Percentiles rank a stretch among this genome's conserved stretches.
These are phyloP conservation scores for Carassius auratus DNA, from an alignment of 2,113 vertebrate genomes.

Conservation along the genomic window DNA sequence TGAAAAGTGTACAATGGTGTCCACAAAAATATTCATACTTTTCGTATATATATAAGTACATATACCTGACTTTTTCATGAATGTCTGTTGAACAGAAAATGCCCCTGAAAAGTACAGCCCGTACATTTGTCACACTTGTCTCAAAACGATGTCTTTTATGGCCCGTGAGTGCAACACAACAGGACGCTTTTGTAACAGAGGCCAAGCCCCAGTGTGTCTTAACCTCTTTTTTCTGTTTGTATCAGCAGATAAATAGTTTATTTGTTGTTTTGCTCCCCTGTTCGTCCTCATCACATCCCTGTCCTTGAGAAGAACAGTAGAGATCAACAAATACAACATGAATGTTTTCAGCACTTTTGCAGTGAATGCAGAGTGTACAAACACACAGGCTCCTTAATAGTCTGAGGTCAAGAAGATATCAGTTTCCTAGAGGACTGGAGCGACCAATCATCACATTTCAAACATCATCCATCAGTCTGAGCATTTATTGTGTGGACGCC, in stretches of 20 bases:
- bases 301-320: conserved; percentile 17
- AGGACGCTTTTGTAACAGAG: not conserved
- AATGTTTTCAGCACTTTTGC: not conserved
- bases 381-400: not conserved
- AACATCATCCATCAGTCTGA: conserved; percentile 15
- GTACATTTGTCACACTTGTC: conserved; percentile 9
- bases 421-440: not conserved
- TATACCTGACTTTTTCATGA: not conserved
- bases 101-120: not conserved
- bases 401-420: not conserved
- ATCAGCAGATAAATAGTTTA: conserved; percentile 29
- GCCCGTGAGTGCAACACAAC: not conserved
- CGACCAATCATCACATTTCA: conserved; percentile 2
- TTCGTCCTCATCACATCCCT: not conserved
- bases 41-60: too few species aligned
- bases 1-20: too few species aligned
- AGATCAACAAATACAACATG: conserved; percentile 3
- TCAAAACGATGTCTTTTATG: not conserved
- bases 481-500: not conserved
- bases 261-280: conserved; percentile 7
- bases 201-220: not conserved
- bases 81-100: not conserved
- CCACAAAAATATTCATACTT: too few species aligned
- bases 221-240: conserved; percentile 21
- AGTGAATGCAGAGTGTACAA: not conserved